Evolutionary conservation across 2,797 vertebrate species (phyloP).

Genomic region (Garrulus glandarius): DNA sequence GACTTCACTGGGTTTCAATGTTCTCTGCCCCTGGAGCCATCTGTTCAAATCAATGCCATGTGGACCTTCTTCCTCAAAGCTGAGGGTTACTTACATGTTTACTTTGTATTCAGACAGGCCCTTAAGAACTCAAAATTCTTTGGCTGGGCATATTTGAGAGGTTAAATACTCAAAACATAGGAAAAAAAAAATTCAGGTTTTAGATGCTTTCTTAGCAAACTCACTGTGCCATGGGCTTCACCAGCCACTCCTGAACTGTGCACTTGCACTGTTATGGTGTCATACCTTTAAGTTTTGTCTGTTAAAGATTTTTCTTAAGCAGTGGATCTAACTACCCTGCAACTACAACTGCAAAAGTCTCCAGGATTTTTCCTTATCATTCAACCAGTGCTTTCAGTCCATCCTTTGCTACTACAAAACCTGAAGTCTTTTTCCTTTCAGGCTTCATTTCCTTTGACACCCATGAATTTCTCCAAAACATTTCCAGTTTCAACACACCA

Average conservation of each 20-base stretch:
- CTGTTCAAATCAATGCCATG: background rate
- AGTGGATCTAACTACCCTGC: background rate
- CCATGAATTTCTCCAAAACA: background rate
- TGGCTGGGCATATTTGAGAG: background rate
- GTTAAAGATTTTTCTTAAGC: background rate
- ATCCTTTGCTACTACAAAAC: background rate
- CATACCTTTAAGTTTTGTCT: background rate
- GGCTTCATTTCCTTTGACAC: background rate
- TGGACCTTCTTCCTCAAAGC: background rate
- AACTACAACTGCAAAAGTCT: background rate
- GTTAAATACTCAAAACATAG: background rate
- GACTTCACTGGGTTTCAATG: background rate
- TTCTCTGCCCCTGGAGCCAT: background rate
- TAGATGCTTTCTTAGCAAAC: background rate
- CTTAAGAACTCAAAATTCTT: background rate
- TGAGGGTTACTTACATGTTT: background rate
- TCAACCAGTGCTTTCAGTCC: background rate
- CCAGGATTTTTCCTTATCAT: background rate
- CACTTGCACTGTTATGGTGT: rapidly evolving
- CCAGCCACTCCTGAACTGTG: background rate
- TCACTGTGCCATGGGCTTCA: background rate
- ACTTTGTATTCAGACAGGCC: background rate
- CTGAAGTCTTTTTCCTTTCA: background rate
- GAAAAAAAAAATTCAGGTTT: background rate
- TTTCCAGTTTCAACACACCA: background rate